Percentiles rank a stretch among this genome's conserved stretches.
Conservation (phyloP, 2,797 vertebrate species). For the Leptodactylus fallax region DNA sequence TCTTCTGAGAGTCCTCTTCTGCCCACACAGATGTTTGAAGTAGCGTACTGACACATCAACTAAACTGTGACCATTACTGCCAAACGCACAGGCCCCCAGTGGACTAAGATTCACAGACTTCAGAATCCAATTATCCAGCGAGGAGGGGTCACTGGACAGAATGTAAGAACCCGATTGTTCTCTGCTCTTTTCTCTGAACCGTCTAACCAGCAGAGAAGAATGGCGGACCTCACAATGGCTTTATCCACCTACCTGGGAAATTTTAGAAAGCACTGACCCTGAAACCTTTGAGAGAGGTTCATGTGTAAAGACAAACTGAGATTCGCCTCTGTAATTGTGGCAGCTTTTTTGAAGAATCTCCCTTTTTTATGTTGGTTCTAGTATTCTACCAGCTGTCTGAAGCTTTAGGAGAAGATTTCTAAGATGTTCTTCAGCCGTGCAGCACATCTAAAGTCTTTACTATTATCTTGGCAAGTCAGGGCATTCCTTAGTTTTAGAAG, state of each 20-base stretch:
- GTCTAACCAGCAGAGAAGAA: conserved; percentile 21
- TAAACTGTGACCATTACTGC: conserved; percentile 44
- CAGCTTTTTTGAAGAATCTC: neutral
- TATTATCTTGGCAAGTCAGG: too few species aligned
- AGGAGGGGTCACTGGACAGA: conserved; percentile 51
- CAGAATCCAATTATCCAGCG: conserved; percentile 43
- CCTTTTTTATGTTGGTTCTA: neutral
- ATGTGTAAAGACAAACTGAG: conserved; percentile 28
- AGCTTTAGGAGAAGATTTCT: neutral
- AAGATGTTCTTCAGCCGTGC: neutral
- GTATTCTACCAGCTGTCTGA: neutral
- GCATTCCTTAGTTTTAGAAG: neutral
- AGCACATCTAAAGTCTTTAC: neutral
- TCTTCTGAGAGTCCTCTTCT: conserved; percentile 8
- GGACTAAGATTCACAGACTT: conserved; percentile 31
- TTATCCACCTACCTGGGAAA: conserved; percentile 43
- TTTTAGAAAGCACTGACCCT: conserved; percentile 32
- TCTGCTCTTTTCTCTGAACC: conserved; percentile 38
- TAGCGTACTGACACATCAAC: conserved; percentile 42
- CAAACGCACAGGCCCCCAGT: conserved; percentile 27
- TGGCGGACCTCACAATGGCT: conserved; percentile 35
- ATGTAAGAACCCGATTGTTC: conserved; percentile 37
- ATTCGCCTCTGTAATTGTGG: neutral
- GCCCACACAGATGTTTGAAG: conserved; percentile 46
- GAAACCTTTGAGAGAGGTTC: conserved; percentile 29